Evolutionary conservation across 2,113 vertebrate species (phyloP).

Genomic region (Euleptes europaea): DNA sequence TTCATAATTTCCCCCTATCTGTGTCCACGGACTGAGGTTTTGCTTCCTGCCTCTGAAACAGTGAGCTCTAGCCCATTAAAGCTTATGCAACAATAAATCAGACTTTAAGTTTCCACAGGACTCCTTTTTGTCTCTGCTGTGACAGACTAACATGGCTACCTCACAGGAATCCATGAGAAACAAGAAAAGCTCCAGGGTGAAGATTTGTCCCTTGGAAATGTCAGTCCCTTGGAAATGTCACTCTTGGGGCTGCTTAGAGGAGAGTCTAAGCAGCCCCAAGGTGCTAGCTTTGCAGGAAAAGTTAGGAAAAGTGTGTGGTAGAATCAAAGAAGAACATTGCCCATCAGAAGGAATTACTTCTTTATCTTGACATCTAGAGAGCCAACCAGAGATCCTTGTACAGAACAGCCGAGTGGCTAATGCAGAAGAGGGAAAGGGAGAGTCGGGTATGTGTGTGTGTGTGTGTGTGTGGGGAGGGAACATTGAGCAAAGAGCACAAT

Average conservation of each 20-base stretch:
- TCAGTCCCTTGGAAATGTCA: not conserved
- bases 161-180: not conserved
- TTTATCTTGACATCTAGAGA: not conserved
- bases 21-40: no score
- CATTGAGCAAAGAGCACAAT: no score
- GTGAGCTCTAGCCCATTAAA: no score
- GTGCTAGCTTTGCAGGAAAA: not conserved
- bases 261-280: not conserved
- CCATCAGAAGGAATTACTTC: slow-evolving; percentile 2
- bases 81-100: no score
- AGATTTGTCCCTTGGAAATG: not conserved
- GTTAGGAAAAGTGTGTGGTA: slow-evolving; percentile 3
- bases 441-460: no score
- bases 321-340: not conserved
- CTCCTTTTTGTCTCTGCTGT: no score
- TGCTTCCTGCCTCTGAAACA: no score
- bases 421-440: not conserved
- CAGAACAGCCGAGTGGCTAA: not conserved
- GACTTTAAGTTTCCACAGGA: no score
- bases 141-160: no score
- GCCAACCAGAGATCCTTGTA: not conserved
- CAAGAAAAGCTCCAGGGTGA: not conserved
- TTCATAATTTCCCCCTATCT: no score
- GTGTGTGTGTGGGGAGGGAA: no score
- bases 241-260: no score